These are phyloP conservation scores for Muscina levida DNA, from an alignment of 2,888 invertebrate genomes.

Conservation along the genomic window DNA sequence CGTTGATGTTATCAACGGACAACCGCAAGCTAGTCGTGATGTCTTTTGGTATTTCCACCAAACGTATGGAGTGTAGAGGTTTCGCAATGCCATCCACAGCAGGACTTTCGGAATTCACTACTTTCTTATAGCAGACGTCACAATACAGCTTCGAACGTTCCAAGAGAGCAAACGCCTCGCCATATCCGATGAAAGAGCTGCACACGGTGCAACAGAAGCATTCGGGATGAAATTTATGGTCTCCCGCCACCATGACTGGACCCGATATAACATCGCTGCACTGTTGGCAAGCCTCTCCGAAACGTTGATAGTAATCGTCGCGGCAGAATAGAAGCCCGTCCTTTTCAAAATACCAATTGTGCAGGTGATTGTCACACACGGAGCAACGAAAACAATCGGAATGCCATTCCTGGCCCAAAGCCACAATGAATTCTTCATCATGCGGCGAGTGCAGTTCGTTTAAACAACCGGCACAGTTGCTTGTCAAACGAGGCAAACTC, in stretches of 20 bases:
- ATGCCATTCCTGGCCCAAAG: conserved; percentile 92
- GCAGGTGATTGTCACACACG: conserved; percentile 91
- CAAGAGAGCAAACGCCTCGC: conserved; percentile 94
- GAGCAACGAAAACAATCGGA: conserved; percentile 96
- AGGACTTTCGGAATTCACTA: conserved; percentile 73
- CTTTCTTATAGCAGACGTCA: conserved; percentile 86
- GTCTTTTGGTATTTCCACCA: conserved; percentile 87
- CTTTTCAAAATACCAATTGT: conserved; percentile 96
- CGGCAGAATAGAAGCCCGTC: conserved; percentile 93
- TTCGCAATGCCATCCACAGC: conserved; percentile 71
- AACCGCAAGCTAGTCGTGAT: conserved; percentile 84
- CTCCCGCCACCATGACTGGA: conserved; percentile 96
- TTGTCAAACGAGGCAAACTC: conserved; percentile 56
- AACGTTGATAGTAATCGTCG: conserved; percentile 92
- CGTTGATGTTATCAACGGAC: conserved; percentile 73
- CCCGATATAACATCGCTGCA: conserved; percentile 86
- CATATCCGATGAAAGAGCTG: conserved; percentile 92
- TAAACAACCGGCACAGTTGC: conserved; percentile 73
- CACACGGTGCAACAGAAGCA: conserved; percentile 94
- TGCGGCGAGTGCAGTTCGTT: conserved; percentile 78
- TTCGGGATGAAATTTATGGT: conserved; percentile 97
- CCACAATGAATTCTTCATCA: conserved; percentile 87
- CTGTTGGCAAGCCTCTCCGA: conserved; percentile 93
- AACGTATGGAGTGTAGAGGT: conserved; percentile 90
- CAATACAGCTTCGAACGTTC: conserved; percentile 94